These are phyloP conservation scores for Sylvia borin DNA, from an alignment of 2,797 vertebrate species.

Conservation along the genomic window DNA sequence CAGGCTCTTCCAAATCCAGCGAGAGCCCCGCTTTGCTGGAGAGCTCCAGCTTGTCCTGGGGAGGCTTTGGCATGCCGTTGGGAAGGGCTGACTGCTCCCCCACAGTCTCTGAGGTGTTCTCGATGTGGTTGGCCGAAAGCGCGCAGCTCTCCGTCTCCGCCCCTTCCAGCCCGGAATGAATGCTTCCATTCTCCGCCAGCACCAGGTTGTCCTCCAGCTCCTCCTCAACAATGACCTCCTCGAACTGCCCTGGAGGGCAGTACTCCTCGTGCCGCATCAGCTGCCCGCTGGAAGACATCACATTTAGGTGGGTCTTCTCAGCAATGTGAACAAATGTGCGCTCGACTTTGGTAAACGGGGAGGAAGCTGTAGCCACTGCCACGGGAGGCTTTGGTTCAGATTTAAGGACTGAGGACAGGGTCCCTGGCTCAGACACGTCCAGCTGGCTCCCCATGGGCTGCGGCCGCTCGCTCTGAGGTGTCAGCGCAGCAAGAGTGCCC, in stretches of 20 bases:
- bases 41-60: not conserved
- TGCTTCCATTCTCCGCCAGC: slow-evolving; percentile 66
- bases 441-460: slow-evolving; percentile 82
- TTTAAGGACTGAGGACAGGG: slow-evolving; percentile 87
- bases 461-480: slow-evolving; percentile 83
- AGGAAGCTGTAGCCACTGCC: slow-evolving; percentile 84
- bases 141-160: slow-evolving; percentile 68
- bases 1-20: slow-evolving; percentile 19
- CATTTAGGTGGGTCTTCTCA: slow-evolving; percentile 93
- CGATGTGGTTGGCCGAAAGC: slow-evolving; percentile 21
- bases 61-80: slow-evolving; percentile 27
- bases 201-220: slow-evolving; percentile 57
- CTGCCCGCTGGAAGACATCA: slow-evolving; percentile 89
- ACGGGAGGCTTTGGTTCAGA: slow-evolving; percentile 84
- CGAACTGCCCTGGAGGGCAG: slow-evolving; percentile 69
- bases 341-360: slow-evolving; percentile 95
- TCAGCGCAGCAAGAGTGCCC: slow-evolving; percentile 82
- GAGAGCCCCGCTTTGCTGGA: not conserved
- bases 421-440: slow-evolving; percentile 86
- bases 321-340: slow-evolving; percentile 96
- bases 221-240: slow-evolving; percentile 73
- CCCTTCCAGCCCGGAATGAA: slow-evolving; percentile 61
- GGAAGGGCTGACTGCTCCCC: slow-evolving; percentile 54
- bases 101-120: slow-evolving; percentile 46
- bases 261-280: slow-evolving; percentile 77